A percentile compares a stretch with the other conserved stretches of the same genome.
These are phyloP conservation scores for Ancistrus triradiatus DNA, from an alignment of 2,113 vertebrate genomes.

Conservation along the genomic window DNA sequence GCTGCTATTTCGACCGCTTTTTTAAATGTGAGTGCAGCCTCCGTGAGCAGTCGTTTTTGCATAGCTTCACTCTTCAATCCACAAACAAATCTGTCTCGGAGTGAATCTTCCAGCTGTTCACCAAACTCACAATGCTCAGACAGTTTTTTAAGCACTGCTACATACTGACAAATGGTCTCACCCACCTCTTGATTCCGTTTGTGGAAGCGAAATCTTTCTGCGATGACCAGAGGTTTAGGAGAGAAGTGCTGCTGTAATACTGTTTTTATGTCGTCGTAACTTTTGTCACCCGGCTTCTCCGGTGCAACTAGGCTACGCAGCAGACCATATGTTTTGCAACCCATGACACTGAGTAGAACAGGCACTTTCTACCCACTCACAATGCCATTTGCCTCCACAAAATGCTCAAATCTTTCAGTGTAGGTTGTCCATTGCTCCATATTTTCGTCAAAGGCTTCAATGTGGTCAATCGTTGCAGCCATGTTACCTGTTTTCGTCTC, in stretches of 20 bases:
- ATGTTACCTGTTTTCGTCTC: no score
- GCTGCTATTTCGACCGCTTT: background rate
- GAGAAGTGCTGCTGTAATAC: conserved; percentile 1
- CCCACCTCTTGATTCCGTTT: no score
- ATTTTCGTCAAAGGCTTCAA: background rate
- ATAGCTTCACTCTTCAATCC: background rate
- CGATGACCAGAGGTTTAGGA: conserved; percentile 9
- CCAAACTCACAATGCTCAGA: conserved; percentile 1
- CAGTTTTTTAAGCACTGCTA: background rate
- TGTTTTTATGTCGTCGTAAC: background rate
- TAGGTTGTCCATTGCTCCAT: background rate
- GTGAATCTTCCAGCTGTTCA: background rate
- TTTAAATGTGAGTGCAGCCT: background rate
- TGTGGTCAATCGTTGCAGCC: background rate
- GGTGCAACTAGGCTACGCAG: background rate
- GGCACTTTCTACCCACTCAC: conserved; percentile 12
- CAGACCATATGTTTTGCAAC: conserved; percentile 2
- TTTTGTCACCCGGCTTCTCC: conserved; percentile 6
- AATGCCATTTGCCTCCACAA: no score
- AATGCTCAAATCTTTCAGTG: conserved; percentile 13
- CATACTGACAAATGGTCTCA: background rate
- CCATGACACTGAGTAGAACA: conserved; percentile 4
- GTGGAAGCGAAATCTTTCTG: conserved; percentile 1
- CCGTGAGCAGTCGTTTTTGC: background rate
- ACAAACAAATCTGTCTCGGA: background rate